Conservation (phyloP, 2,797 vertebrate species). For the Trachurus trachurus region DNA sequence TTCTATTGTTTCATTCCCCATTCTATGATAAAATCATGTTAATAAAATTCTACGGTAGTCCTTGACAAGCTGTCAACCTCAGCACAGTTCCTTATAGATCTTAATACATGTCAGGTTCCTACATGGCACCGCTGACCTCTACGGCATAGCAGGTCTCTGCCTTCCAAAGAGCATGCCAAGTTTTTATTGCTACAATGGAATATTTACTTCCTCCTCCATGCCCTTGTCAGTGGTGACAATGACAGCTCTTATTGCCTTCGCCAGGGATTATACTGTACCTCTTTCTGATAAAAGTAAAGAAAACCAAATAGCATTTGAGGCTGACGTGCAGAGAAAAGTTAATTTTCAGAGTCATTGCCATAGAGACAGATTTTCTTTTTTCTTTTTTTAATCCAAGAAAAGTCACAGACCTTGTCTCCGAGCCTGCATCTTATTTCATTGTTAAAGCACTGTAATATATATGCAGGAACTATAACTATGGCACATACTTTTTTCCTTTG, state of each 20-base stretch:
- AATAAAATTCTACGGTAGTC: constrained; percentile 20
- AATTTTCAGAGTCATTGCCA: constrained; percentile 54
- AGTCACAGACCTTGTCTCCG: constrained; percentile 28
- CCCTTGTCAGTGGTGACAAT: constrained; percentile 74
- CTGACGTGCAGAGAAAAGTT: constrained; percentile 49
- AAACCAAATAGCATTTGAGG: constrained; percentile 60
- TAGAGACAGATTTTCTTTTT: constrained; percentile 38
- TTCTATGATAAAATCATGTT: constrained; percentile 35
- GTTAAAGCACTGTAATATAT: constrained; percentile 11
- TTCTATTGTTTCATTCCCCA: constrained; percentile 16
- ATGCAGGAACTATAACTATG: constrained; percentile 21
- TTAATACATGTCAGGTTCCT: constrained; percentile 43
- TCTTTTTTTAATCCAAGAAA: background rate
- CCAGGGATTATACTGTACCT: constrained; percentile 69
- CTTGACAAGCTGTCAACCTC: constrained; percentile 42
- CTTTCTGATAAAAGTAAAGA: constrained; percentile 67
- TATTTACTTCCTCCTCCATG: constrained; percentile 66
- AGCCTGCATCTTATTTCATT: constrained; percentile 41
- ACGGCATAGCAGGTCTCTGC: constrained; percentile 33
- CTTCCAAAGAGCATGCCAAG: constrained; percentile 46
- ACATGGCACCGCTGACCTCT: constrained; percentile 65
- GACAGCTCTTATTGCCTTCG: constrained; percentile 68
- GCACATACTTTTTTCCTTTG: constrained; percentile 31
- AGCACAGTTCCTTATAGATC: constrained; percentile 29
- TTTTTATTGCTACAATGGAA: constrained; percentile 62